A percentile compares a stretch with the other conserved stretches of the same genome.
These are phyloP conservation scores for Passerculus sandwichensis DNA, from an alignment of 2,797 vertebrate genomes.

Conservation along the genomic window DNA sequence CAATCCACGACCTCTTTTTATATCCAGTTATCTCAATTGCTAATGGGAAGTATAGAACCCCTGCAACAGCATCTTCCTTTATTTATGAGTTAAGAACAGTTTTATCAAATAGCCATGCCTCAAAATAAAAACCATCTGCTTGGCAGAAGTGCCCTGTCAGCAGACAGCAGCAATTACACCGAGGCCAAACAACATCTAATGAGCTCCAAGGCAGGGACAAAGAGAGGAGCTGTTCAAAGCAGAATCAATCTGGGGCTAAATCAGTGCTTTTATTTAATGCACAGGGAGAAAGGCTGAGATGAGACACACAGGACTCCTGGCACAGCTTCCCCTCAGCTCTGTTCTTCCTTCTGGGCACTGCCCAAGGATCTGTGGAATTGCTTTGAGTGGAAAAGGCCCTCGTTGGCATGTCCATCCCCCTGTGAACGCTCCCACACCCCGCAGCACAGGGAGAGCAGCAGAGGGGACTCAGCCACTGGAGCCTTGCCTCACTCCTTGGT, in stretches of 20 bases:
- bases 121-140: constrained; percentile 68
- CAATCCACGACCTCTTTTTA: not conserved
- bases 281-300: not conserved
- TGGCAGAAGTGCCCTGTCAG: constrained; percentile 64
- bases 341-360: not conserved
- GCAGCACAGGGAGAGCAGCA: not conserved
- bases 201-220: constrained; percentile 57
- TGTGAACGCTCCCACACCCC: not conserved
- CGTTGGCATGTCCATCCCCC: fast-evolving
- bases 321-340: not conserved
- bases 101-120: constrained; percentile 49
- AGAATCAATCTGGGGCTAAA: constrained; percentile 17
- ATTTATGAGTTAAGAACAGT: constrained; percentile 66
- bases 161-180: constrained; percentile 70
- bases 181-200: constrained; percentile 67
- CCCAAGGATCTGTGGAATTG: not conserved
- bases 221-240: constrained; percentile 34
- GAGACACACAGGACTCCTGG: not conserved
- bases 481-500: not conserved
- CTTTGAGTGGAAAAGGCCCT: not conserved
- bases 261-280: not conserved
- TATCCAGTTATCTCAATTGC: not conserved
- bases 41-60: not conserved
- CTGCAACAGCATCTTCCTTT: constrained; percentile 42
- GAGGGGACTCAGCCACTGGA: not conserved